A percentile compares a stretch with the other conserved stretches of the same genome.
Evolutionary conservation across 2,797 vertebrate genomes (phyloP).

Genomic region (Carapus acus): DNA sequence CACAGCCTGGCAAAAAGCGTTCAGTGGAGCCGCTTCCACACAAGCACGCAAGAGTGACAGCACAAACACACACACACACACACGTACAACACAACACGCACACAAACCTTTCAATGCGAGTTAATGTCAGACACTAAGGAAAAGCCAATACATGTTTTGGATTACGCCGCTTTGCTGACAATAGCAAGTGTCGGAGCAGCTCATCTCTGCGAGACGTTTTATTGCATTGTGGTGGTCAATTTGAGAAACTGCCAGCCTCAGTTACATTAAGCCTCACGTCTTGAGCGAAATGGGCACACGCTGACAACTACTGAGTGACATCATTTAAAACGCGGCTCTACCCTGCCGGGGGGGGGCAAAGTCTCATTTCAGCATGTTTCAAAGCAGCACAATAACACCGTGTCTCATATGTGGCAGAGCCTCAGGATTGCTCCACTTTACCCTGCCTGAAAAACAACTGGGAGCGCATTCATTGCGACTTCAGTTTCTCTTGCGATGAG

Average conservation of each 20-base stretch:
- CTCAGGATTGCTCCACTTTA: background rate
- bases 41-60: no score
- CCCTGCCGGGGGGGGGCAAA: conserved; percentile 9
- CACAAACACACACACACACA: no score
- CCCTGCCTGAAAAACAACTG: conserved; percentile 1
- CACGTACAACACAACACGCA: no score
- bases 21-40: no score
- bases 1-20: no score
- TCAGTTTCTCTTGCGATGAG: conserved; percentile 3
- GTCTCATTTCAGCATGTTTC: background rate
- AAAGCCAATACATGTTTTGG: no score
- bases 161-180: no score
- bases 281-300: conserved; percentile 30
- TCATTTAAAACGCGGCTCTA: conserved; percentile 11
- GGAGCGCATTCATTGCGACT: background rate
- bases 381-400: conserved; percentile 5
- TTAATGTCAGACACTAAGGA: no score
- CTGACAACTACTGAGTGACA: conserved; percentile 21
- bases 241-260: conserved; percentile 44
- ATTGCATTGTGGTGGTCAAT: conserved; percentile 28
- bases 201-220: no score
- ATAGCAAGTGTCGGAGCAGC: no score
- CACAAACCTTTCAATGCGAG: no score
- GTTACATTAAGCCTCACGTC: conserved; percentile 30
- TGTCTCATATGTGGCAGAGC: conserved; percentile 4